Evolutionary conservation across 2,888 invertebrate genomes (phyloP).

Genomic region (Anthoptus insignis): DNA sequence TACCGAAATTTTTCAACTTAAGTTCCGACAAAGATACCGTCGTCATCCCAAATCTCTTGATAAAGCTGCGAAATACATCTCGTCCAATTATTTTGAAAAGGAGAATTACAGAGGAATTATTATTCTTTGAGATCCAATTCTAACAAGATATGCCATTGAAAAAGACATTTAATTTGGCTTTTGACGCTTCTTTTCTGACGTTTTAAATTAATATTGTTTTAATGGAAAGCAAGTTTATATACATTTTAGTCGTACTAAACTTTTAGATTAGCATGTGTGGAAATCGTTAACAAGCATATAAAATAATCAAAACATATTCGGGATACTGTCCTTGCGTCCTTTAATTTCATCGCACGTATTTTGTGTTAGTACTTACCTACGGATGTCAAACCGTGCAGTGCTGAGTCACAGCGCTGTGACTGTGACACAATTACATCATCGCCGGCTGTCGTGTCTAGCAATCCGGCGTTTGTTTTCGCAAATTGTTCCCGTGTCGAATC

Average conservation of each 20-base stretch:
- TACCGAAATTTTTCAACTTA: slow-evolving; percentile 8
- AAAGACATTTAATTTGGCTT: not conserved
- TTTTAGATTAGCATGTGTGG: not conserved
- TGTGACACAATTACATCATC: slow-evolving; percentile 48
- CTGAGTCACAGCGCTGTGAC: slow-evolving; percentile 44
- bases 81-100: not conserved
- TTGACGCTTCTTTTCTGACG: not conserved
- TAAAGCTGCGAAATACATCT: slow-evolving; percentile 12
- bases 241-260: too few species aligned
- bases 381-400: slow-evolving; percentile 38
- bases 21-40: slow-evolving; percentile 1
- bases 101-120: not conserved
- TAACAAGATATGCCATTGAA: not conserved
- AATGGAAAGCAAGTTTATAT: not conserved
- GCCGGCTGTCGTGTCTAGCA: slow-evolving; percentile 40
- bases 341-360: slow-evolving; percentile 15
- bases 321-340: not conserved
- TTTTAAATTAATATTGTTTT: not conserved
- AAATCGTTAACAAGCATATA: too few species aligned
- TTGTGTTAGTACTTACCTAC: slow-evolving; percentile 16
- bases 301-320: not conserved
- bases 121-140: not conserved
- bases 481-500: slow-evolving; percentile 41
- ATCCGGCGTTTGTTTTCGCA: slow-evolving; percentile 32
- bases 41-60: slow-evolving; percentile 16